These are phyloP conservation scores for Anadara kagoshimensis DNA, from an alignment of 1,140 invertebrate species.

Conservation along the genomic window DNA sequence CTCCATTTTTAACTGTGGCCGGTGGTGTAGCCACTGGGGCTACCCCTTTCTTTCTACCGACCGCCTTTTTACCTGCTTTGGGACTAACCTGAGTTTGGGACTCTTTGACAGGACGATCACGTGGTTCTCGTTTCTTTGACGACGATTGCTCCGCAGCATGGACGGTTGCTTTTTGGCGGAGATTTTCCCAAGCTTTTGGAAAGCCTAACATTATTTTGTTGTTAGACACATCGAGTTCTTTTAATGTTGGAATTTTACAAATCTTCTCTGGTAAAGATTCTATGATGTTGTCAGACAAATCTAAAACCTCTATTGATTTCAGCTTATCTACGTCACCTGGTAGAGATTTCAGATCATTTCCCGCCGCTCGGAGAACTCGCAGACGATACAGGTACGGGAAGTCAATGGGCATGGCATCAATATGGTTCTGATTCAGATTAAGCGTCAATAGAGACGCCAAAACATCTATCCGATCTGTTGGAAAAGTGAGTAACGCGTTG, in stretches of 20 bases:
- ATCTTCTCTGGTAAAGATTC: slow-evolving; percentile 67
- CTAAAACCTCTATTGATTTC: slow-evolving; percentile 60
- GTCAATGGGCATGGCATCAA: slow-evolving; percentile 67
- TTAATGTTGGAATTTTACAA: slow-evolving; percentile 63
- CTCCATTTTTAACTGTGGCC: slow-evolving; percentile 21
- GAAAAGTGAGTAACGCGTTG: slow-evolving; percentile 66
- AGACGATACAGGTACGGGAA: slow-evolving; percentile 70
- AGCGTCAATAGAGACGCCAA: slow-evolving; percentile 64
- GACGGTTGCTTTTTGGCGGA: slow-evolving; percentile 47
- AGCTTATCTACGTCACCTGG: slow-evolving; percentile 64
- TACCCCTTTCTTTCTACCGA: slow-evolving; percentile 23
- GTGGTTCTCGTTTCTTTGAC: slow-evolving; percentile 49
- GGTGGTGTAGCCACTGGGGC: slow-evolving; percentile 30
- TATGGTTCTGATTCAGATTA: slow-evolving; percentile 67
- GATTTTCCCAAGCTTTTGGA: slow-evolving; percentile 66
- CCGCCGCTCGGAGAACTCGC: slow-evolving; percentile 44
- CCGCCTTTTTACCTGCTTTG: slow-evolving; percentile 46
- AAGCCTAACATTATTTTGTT: slow-evolving; percentile 63
- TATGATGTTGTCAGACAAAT: slow-evolving; percentile 68
- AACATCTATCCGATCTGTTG: slow-evolving; percentile 67
- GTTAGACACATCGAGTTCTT: slow-evolving; percentile 63
- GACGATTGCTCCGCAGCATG: slow-evolving; percentile 55
- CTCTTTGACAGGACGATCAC: slow-evolving; percentile 53
- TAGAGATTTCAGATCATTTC: slow-evolving; percentile 60
- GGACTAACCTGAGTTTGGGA: slow-evolving; percentile 53